phyloP scores from a whole-genome alignment of 2,797 vertebrate species.

The Alcedo quadribrachys region DNA sequence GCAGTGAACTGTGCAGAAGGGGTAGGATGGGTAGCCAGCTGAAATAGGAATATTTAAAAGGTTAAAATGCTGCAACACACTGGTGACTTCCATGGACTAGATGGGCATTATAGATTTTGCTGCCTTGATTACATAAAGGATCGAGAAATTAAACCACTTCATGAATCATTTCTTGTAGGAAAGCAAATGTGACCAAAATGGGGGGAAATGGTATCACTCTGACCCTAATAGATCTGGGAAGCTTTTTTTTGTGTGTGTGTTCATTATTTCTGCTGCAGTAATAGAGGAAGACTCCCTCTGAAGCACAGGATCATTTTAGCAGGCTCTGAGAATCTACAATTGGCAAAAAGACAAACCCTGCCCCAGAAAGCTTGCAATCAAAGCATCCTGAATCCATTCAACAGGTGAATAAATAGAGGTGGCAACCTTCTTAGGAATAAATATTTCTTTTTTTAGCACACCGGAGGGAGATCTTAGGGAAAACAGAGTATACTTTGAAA shows the following conservation, averaged over 20 bases:
- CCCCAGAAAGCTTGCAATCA: constrained; percentile 34
- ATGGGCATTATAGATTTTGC: constrained; percentile 49
- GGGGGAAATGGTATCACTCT: constrained; percentile 9
- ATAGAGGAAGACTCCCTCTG: neutral
- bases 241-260: neutral
- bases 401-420: constrained; percentile 66
- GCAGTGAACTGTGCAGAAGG: constrained; percentile 70
- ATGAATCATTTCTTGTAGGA: constrained; percentile 61
- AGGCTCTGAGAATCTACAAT: neutral
- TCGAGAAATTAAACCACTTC: constrained; percentile 52
- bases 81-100: constrained; percentile 46
- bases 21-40: constrained; percentile 54
- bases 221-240: constrained; percentile 14
- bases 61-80: constrained; percentile 69
- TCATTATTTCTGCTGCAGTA: constrained; percentile 28
- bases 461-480: constrained; percentile 53
- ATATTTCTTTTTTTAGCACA: constrained; percentile 55
- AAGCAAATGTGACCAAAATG: constrained; percentile 54
- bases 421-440: constrained; percentile 57
- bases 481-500: constrained; percentile 40
- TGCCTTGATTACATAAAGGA: neutral
- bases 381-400: constrained; percentile 51
- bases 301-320: constrained; percentile 24
- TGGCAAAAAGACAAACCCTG: constrained; percentile 17
- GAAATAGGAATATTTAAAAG: constrained; percentile 72